These are phyloP conservation scores for Eupsittula cactorum DNA, from an alignment of 2,113 vertebrate species.

Conservation along the genomic window DNA sequence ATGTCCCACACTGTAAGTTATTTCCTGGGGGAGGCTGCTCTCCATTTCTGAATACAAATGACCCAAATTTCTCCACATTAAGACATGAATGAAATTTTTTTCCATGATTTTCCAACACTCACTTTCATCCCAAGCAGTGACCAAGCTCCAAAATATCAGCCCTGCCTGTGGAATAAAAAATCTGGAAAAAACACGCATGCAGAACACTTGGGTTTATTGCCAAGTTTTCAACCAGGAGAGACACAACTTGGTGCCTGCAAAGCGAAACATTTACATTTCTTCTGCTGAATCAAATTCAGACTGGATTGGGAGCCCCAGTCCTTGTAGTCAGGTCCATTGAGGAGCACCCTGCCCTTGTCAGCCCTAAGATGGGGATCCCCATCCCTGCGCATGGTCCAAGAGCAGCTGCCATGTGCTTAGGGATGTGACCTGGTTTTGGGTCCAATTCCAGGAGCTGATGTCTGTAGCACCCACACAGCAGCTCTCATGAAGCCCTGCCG, in stretches of 20 bases:
- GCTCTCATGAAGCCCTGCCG: fast-evolving
- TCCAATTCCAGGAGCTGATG: neutral
- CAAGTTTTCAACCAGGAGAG: neutral
- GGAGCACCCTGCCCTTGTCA: neutral
- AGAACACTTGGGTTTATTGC: neutral
- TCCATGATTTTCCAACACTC: neutral
- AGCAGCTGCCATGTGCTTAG: neutral
- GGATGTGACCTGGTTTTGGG: neutral
- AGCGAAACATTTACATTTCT: neutral
- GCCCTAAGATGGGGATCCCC: neutral
- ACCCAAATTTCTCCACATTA: neutral
- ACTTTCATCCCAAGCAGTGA: neutral
- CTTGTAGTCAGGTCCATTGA: neutral
- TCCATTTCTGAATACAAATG: neutral
- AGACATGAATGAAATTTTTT: neutral
- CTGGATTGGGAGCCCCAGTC: neutral
- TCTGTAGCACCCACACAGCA: neutral
- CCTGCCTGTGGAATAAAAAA: neutral
- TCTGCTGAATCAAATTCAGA: neutral
- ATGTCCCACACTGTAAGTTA: neutral
- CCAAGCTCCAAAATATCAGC: neutral
- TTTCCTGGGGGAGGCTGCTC: neutral
- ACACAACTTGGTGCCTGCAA: fast-evolving
- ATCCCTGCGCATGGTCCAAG: neutral
- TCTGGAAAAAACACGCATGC: fast-evolving